These are phyloP conservation scores for Chloroceryle aenea DNA, from an alignment of 2,113 vertebrate species.

Conservation along the genomic window DNA sequence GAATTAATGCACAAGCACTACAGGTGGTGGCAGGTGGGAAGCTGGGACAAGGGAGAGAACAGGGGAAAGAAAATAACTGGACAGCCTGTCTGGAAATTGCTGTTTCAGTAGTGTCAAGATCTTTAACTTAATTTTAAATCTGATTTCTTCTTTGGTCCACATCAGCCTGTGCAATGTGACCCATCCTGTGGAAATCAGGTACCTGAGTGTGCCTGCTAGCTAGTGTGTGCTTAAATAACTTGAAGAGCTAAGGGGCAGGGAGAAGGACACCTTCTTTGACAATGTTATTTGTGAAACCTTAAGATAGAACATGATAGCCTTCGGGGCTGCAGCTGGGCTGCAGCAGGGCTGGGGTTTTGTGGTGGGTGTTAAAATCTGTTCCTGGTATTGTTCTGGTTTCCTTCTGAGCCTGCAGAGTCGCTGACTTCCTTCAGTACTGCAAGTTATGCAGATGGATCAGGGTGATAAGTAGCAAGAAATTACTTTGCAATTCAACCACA, in stretches of 20 bases:
- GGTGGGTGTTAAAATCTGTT: neutral
- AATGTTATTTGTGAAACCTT: neutral
- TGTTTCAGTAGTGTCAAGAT: neutral
- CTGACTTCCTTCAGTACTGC: neutral
- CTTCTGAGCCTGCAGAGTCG: neutral
- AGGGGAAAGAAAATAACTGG: neutral
- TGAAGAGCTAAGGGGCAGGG: neutral
- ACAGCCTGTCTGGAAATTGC: neutral
- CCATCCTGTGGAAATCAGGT: neutral
- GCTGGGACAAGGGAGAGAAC: neutral
- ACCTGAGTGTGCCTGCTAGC: neutral
- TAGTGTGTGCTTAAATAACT: neutral
- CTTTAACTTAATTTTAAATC: neutral
- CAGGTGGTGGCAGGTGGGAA: neutral
- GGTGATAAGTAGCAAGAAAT: conserved; percentile 1
- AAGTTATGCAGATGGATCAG: neutral
- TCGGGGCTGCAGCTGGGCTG: neutral
- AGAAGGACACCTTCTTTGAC: neutral
- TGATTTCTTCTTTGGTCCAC: neutral
- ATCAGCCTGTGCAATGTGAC: neutral
- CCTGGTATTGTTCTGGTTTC: conserved; percentile 26
- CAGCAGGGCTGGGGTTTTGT: neutral
- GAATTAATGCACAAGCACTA: neutral
- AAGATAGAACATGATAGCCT: neutral
- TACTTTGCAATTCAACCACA: conserved; percentile 5